Base-by-base conservation (phyloP, 2,797 vertebrate species). In the Poeciliopsis turneri region DNA sequence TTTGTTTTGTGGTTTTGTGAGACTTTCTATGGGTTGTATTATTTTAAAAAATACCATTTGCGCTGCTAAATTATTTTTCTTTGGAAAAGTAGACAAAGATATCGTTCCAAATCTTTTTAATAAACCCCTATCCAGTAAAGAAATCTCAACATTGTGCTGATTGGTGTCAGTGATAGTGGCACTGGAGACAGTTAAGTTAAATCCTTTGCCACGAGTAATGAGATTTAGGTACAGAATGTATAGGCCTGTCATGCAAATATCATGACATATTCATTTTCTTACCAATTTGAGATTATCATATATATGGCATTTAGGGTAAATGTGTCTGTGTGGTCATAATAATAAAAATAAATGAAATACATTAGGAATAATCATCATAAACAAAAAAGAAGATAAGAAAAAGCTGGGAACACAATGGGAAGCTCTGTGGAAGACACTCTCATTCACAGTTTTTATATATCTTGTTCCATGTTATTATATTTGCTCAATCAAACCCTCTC, bases 391-490 rank as follows among this genome's bases (percentile, higher is more conserved):
- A 28, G 28, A 61, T 3, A 74, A 75, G 77, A 41, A 41, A 82
- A 69, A 64, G 53, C 64, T 74, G 55, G 53, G 78, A 88, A 89
- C 80, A 78, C 84, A 90, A 79, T 82, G 47, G 86, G 81, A 89
- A 89, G 89, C 89, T 84, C 85, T 85, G 86, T 86, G 81, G 89
- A 88, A 87, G 87, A 86, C 47, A 84, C 89, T 91, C 93, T 94
- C 92, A 95, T 94, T 93, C 88, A 90, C 89, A 85, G 83, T 88
- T 91, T 94, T 94, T 95, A 43, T 74, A 41, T 74, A 95, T 96
- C 94, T 94, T 88, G 86, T 90, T 94, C 93, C 83, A 69, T 90
- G 92, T 94, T 91, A 95, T 95, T 94, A 93, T 93, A 94, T 94
- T 91, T 90, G 78, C 90, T 93, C 93, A 95, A 95, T 95, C 95